A percentile compares a stretch with the other conserved stretches of the same genome.
phyloP scores from a whole-genome alignment of 92 coral and sea anemone genomes.

The Porites lobata region DNA sequence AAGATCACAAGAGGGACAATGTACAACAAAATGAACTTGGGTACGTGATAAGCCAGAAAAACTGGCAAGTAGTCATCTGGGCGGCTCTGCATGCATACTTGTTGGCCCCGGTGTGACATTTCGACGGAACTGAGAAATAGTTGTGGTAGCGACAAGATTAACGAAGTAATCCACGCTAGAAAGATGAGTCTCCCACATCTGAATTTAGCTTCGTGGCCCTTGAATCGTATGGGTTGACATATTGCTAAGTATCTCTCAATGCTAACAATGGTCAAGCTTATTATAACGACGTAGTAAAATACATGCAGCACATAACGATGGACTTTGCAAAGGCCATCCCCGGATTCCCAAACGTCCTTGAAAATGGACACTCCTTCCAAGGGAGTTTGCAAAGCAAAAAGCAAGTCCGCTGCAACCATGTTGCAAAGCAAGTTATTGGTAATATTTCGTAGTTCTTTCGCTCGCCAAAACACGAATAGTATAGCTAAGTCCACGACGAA shows the following conservation, averaged over 20 bases:
- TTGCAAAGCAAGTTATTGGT: conserved; percentile 74
- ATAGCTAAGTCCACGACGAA: conserved; percentile 62
- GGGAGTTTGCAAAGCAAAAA: conserved; percentile 74
- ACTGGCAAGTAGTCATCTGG: conserved; percentile 39
- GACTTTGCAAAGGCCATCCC: conserved; percentile 58
- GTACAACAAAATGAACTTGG: conserved; percentile 64
- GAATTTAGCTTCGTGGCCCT: conserved; percentile 2
- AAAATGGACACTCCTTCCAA: conserved; percentile 64
- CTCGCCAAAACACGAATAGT: conserved; percentile 59
- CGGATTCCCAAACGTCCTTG: conserved; percentile 50
- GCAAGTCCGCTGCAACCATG: conserved; percentile 76
- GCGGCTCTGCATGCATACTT: conserved; percentile 58
- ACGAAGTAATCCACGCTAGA: conserved; percentile 65
- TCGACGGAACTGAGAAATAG: conserved; percentile 60
- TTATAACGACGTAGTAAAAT: conserved; percentile 74
- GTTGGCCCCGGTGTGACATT: conserved; percentile 30
- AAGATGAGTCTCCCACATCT: conserved; percentile 34
- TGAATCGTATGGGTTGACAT: conserved; percentile 67
- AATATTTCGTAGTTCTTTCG: conserved; percentile 68
- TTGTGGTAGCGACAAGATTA: conserved; percentile 64
- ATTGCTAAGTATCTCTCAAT: conserved; percentile 75
- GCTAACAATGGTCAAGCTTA: conserved; percentile 66
- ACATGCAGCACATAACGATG: conserved; percentile 69
- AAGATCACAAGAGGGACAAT: conserved; percentile 59
- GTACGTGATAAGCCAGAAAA: conserved; percentile 63